Evolutionary conservation across 1,140 invertebrate species (phyloP), one percentile per base, ranked within the genome.

Genomic region (Meloidogyne floridensis): DNA sequence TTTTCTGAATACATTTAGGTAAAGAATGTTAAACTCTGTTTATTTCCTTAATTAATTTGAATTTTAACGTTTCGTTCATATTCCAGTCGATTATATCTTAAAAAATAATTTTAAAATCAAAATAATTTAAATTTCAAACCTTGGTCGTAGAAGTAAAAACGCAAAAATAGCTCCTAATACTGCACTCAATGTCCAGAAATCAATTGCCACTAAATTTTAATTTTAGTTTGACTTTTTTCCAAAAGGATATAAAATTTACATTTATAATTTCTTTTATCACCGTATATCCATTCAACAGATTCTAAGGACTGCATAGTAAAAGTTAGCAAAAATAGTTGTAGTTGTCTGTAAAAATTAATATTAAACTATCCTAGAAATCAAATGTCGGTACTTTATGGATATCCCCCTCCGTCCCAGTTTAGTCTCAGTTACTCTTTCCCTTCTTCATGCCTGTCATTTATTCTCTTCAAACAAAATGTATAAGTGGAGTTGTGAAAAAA

Each of bases 111-210:
- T 42, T 70, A 9, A 43, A 11, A 47, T 32, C 32, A 32, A 10
- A 54, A n/a, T 10, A 77, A 59, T 84, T 83, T 47, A 51, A 81
- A 42, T n/a, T 81, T 15, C 54, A 15, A 43, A 85, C 84, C 83
- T 72, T 42, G 85, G 85, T 84, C 85, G 86, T 6, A 86, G 75
- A 43, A 73, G 87, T 11, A 76, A 59, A 59, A 77, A 86, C 4
- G 86, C 69, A 77, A 87, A 86, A 72, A 86, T 42, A 15, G 84
- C 77, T 47, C 75, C 51, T 11, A 86, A 47, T 15, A 86, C 70
- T 51, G 85, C 84, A n/a, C 32, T 59, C 18, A 86, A 10, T 15
- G 85, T 86, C 85, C 85, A 86, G 56, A 86, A 79, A 54, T 86
- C 85, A 20, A 86, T 82, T 18, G 65, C 70, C 84, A 84, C 83